Percentiles rank a stretch among this genome's conserved stretches.
Conservation (phyloP, 2,797 vertebrate species). For the Menidia menidia region DNA sequence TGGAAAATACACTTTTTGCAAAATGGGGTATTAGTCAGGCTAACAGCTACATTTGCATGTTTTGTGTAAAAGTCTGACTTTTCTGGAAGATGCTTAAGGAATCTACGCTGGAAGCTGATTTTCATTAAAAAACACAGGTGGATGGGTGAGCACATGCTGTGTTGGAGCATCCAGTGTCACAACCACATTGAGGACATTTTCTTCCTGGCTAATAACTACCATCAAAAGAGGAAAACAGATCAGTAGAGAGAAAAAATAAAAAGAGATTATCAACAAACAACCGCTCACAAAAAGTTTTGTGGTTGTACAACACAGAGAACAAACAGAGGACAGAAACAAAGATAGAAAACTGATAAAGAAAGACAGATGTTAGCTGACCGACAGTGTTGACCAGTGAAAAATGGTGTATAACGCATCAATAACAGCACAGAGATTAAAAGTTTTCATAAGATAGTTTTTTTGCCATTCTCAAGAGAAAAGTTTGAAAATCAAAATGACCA, state of each 20-base stretch:
- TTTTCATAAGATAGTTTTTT: constrained; percentile 40
- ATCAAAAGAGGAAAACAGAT: constrained; percentile 31
- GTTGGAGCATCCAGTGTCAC: constrained; percentile 22
- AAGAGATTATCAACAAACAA: constrained; percentile 26
- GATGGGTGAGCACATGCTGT: constrained; percentile 32
- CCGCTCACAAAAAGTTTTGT: constrained; percentile 40
- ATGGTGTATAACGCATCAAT: constrained; percentile 60
- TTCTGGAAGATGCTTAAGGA: constrained; percentile 16
- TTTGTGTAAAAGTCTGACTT: constrained; percentile 21
- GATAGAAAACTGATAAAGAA: constrained; percentile 64
- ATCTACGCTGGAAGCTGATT: constrained; percentile 21
- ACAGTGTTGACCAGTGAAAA: constrained; percentile 68
- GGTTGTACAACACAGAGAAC: constrained; percentile 35
- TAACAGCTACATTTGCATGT: background rate
- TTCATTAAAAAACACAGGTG: constrained; percentile 41
- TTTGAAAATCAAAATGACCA: constrained; percentile 37
- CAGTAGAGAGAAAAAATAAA: constrained; percentile 27
- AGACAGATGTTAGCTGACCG: constrained; percentile 73
- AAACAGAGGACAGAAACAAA: constrained; percentile 47
- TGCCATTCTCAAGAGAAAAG: constrained; percentile 37
- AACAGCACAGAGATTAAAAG: constrained; percentile 69
- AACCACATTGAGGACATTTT: constrained; percentile 29
- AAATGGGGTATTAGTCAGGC: background rate
- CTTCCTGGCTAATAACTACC: constrained; percentile 32
- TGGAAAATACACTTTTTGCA: constrained; percentile 2